Evolutionary conservation across 2,113 vertebrate genomes (phyloP), one percentile per base, ranked within the genome.

Genomic region (Triplophysa rosa): DNA sequence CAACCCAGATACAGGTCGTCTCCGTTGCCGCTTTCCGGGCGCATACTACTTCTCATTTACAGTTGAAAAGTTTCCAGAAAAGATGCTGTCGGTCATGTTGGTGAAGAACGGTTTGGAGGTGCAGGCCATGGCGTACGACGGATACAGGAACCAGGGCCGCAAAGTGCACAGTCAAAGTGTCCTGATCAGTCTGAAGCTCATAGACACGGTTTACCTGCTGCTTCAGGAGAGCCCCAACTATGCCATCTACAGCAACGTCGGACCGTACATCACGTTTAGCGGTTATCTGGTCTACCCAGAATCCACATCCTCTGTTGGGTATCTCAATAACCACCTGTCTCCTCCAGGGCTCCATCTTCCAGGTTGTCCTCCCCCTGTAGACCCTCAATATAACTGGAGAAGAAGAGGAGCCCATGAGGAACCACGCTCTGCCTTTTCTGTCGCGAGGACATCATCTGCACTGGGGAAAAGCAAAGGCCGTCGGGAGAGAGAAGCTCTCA

Each of bases 81-180:
- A 93, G 81, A 87, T 92, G 78, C 87, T 94, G 4, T 94, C 93
- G 4, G 91, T 94, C 40, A 92, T 93, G 56, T 86, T 94, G 85
- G 91, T 93, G 72, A 93, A 93, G 82, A 93, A 93, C 7, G 82
- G 88, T n/a, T 84, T 90, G 68, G 93, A 94, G 81, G 92, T 94
- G 47, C 93, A 94, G 64, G 90, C 91, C 4, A 92, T 93, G 4
- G 93, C 87, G 0, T 94, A 90, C 7, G 90, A 93, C 2, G 92
- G 91, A 78, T 89, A 91, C 86, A 85, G 85, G 37, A 91, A 90
- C 49, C 87, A 88, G 75, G 90, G 90, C 14, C 86, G 92, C 71
- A 94, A 94, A 63, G 88, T 93, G 47, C 91, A 94, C 62, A 94
- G 92, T 77, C 93, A 94, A 77, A 94, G 93, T 23, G 49, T 91